Evolutionary conservation across 2,888 invertebrate genomes (phyloP), one percentile per base, ranked within the genome.

Genomic region (Sphaeridia pumilis): DNA sequence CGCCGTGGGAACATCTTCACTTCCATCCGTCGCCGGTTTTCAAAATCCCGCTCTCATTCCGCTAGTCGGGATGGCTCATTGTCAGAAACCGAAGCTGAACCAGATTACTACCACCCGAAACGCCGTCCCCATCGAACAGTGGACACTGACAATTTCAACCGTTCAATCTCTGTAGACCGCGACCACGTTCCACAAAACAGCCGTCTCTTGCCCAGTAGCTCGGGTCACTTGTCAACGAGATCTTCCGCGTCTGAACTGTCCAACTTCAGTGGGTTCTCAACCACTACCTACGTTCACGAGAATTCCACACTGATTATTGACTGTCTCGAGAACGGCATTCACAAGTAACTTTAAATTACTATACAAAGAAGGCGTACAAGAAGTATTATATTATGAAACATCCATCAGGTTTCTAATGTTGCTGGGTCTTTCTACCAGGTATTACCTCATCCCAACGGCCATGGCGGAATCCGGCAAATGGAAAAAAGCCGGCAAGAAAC

Each of bases 241-340:
- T 90, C 90, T 66, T 89, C 89, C 75, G 77, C 90, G 69, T 89
- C 89, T 68, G 90, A 90, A 75, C 82, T 86, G 54, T 90, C 89
- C 56, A 89, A 85, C 54, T 79, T 90, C 69, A 89, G 89, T 73
- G 87, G 87, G 60, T 84, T 87, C 47, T 90, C 90, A 53, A 87
- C 86, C 31, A 76, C 87, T 67, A 92, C 92, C 24, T 92, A 87
- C 72, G 78, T 90, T 63, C 88, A 89, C 69, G 92, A 92, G 71
- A 88, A 88, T 34, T 90, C 90, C 56, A 89, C 89, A 46, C 74
- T 92, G 66, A 88, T 92, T 48, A 74, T 92, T 68, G 92, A 92
- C 75, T 87, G 88, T 17, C 73, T 87, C 45, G 90, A 92, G 70
- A 90, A 90, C 68, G 88, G 89, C 51, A 80, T 89, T 63, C 84